phyloP scores from a whole-genome alignment of 1,140 invertebrate species.

The Dendroctonus ponderosae region DNA sequence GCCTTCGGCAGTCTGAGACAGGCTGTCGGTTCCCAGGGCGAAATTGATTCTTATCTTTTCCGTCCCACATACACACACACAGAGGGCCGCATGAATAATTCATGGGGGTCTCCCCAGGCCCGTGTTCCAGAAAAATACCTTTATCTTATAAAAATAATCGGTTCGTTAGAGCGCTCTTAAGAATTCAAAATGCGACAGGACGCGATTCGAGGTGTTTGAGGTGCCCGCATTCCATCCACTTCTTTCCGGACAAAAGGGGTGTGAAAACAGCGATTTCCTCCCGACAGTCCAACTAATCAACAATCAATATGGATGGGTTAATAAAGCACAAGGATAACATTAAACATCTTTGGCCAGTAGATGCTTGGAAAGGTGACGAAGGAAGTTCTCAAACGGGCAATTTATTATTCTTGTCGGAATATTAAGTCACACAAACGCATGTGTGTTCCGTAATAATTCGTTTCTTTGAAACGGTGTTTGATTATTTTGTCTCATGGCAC shows the following conservation, averaged over 20 bases:
- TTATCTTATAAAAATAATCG: conserved; percentile 42
- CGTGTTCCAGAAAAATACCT: conserved; percentile 29
- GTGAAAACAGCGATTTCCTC: no score
- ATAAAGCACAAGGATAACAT: no score
- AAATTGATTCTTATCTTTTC: conserved; percentile 30
- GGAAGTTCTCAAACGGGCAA: not conserved
- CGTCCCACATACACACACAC: conserved; percentile 25
- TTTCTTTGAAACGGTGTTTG: conserved; percentile 14
- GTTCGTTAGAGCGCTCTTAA: conserved; percentile 38
- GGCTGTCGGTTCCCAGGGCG: conserved; percentile 9
- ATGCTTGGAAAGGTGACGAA: not conserved
- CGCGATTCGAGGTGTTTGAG: conserved; percentile 26
- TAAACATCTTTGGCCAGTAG: no score
- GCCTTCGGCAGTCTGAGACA: not conserved
- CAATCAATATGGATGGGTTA: no score
- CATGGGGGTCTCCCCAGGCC: conserved; percentile 15
- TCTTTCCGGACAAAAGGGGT: no score
- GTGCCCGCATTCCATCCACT: conserved; percentile 22
- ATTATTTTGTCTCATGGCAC: conserved; percentile 9
- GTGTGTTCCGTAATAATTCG: conserved; percentile 18
- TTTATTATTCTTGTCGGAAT: not conserved
- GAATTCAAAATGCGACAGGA: conserved; percentile 32
- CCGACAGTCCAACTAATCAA: no score
- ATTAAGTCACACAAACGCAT: conserved; percentile 17
- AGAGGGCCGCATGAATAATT: conserved; percentile 31